Evolutionary conservation across 2,113 vertebrate genomes (phyloP).

Genomic region (Tenrec ecaudatus): DNA sequence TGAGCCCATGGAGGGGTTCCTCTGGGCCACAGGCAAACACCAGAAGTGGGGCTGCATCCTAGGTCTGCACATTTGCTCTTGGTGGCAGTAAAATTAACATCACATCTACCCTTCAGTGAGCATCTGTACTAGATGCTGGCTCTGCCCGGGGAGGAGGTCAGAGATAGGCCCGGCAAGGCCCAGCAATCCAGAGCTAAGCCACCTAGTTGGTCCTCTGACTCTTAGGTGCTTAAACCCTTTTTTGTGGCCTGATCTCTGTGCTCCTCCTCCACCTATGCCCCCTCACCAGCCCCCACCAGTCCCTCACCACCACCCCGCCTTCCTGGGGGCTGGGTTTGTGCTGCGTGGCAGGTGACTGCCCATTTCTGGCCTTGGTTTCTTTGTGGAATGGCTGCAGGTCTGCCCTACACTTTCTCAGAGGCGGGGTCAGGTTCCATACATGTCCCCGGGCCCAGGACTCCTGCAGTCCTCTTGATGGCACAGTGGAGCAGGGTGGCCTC

Average conservation of each 20-base stretch:
- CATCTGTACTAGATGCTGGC: background rate
- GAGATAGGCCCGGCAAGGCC: background rate
- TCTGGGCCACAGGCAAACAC: background rate
- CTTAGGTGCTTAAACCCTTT: too few species aligned
- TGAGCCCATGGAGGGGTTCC: background rate
- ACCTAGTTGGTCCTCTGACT: too few species aligned
- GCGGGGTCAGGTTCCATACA: background rate
- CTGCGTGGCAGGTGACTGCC: constrained; percentile 10
- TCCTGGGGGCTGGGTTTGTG: background rate
- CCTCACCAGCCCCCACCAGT: too few species aligned
- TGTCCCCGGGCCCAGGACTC: background rate
- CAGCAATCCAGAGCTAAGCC: background rate
- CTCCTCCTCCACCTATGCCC: background rate
- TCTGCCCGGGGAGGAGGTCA: background rate
- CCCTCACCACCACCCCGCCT: background rate
- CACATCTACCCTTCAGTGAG: constrained; percentile 10
- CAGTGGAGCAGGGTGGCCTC: background rate
- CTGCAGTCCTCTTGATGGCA: background rate
- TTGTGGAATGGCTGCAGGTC: constrained; percentile 35
- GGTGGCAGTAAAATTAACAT: constrained; percentile 14
- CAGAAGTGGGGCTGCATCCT: background rate
- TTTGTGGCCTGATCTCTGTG: background rate
- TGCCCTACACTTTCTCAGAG: background rate
- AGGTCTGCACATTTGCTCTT: background rate
- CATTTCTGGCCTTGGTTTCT: constrained; percentile 55